Evolutionary conservation across 2,797 vertebrate species (phyloP).

Genomic region (Geotrypetes seraphini): DNA sequence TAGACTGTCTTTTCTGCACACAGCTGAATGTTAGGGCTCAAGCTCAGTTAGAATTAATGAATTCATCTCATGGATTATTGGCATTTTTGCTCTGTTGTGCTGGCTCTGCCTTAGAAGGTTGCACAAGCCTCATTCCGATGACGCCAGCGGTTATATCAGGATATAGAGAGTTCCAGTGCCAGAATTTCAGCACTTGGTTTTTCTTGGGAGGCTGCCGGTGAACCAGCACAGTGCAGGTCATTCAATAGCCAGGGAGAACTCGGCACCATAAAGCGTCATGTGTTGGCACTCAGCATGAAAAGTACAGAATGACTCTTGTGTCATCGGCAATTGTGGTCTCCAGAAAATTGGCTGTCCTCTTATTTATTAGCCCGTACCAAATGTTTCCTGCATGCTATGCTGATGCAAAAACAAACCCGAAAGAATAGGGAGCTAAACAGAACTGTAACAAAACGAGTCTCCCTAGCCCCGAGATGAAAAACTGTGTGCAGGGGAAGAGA

Average conservation of each 20-base stretch:
- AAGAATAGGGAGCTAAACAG: too few species aligned
- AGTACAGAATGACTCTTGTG: fast-evolving
- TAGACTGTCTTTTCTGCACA: background rate
- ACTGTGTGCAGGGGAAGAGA: too few species aligned
- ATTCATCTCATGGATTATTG: background rate
- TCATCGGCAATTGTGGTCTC: background rate
- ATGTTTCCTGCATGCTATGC: background rate
- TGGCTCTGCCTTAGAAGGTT: background rate
- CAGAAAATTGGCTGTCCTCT: background rate
- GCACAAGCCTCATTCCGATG: background rate
- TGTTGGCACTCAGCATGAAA: background rate
- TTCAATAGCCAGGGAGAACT: background rate
- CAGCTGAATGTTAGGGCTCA: background rate
- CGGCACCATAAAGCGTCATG: background rate
- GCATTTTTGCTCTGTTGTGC: background rate
- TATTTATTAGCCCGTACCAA: background rate
- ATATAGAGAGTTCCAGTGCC: background rate
- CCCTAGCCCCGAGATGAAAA: too few species aligned
- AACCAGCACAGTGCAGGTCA: background rate
- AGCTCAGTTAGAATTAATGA: background rate
- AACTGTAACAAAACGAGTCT: too few species aligned
- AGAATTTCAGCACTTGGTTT: background rate
- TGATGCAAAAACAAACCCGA: too few species aligned
- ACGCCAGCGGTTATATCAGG: background rate
- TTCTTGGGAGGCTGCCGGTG: background rate